Conservation (phyloP, 2,113 vertebrate species). For the Bagarius yarrelli region DNA sequence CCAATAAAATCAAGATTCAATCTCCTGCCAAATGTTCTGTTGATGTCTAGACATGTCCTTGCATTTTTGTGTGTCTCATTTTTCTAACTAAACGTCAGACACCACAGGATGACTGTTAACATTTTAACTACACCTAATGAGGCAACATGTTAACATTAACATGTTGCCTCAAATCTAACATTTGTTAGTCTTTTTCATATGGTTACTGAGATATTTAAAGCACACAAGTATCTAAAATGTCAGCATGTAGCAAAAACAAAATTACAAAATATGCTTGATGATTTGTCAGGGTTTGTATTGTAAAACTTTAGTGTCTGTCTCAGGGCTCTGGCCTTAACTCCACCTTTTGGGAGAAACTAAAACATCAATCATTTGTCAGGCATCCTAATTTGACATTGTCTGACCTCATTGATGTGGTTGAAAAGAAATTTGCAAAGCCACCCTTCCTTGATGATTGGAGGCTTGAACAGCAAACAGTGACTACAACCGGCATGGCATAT, state of each 20-base stretch:
- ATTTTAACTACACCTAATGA: no score
- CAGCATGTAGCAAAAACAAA: no score
- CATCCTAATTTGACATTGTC: background rate
- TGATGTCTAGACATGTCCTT: background rate
- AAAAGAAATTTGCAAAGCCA: background rate
- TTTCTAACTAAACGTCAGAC: background rate
- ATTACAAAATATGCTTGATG: background rate
- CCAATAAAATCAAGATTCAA: constrained; percentile 22
- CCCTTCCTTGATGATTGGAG: background rate
- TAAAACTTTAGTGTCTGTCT: background rate
- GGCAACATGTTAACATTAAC: no score
- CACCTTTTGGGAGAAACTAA: background rate
- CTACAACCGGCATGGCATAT: no score
- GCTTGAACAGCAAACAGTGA: background rate
- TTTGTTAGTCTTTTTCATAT: no score
- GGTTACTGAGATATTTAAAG: no score
- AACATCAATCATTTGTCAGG: background rate
- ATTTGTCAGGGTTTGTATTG: background rate
- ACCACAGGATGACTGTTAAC: no score
- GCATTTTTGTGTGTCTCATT: background rate
- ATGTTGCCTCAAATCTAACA: no score
- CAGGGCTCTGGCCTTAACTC: background rate
- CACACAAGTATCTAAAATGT: no score
- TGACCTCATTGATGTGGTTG: background rate
- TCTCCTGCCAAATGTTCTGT: background rate